Base-by-base conservation (phyloP, 2,888 invertebrate species). In the Isoperla grammatica region DNA sequence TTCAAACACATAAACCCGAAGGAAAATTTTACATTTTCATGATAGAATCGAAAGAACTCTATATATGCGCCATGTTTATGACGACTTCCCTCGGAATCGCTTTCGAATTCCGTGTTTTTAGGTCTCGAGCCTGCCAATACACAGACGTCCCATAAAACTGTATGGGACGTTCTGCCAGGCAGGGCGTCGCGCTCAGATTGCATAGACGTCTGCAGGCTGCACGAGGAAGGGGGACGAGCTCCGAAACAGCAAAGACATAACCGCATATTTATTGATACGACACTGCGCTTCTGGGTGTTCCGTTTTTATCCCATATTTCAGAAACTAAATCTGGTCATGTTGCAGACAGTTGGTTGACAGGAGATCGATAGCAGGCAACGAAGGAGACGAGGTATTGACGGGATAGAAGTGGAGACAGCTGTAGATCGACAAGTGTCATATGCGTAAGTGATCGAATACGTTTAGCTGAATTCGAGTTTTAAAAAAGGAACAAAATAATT, bases 261-360 rank as follows among this genome's bases (percentile, higher is more conserved):
- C 49, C 49, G 49, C 22, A 49, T 49, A 49, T 49, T 49, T 49
- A 49, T 49, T 49, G 49, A 49, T 49, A 49, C 46, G 46, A 22
- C 17, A 22, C 20, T 46, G 22, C 17, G 22, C 17, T 11, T 20
- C 46, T 22, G 22, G 8, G 46, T 17, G 22, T 49, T 49, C 29
- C 49, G 49, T 23, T 49, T 29, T 49, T 49, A 49, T 49, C 49
- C 23, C 8, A 49, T 49, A 22, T 13, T 29, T 20, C 23, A 22
- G 23, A 53, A 22, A 19, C 12, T 15, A 37, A 53, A 53, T 53
- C 53, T 53, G 53, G 8, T 17, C 35, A 13, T n/a, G 49, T 50
- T 17, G 39, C 19, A 53, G 53, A 53, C 39, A 39, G 11, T 53
- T 53, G 37, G 39, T 15, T 53, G 53, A 53, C 53, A 39, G 40